A percentile compares a stretch with the other conserved stretches of the same genome.
Evolutionary conservation across 2,888 invertebrate genomes (phyloP).

Genomic region (Erannis defoliaria): DNA sequence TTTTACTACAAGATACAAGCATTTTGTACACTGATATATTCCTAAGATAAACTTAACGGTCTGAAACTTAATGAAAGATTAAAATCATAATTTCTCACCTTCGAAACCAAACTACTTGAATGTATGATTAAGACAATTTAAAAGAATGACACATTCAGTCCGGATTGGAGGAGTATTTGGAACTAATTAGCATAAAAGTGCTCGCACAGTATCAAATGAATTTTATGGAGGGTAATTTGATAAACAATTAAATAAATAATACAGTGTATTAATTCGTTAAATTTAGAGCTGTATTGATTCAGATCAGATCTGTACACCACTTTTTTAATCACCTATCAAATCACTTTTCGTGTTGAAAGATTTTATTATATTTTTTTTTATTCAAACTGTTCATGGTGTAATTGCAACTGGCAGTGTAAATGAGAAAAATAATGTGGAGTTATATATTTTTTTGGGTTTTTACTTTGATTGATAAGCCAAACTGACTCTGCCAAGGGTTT

Average conservation of each 20-base stretch:
- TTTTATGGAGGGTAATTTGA: slow-evolving; percentile 7
- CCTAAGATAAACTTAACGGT: background rate
- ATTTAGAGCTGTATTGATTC: background rate
- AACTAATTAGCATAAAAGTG: slow-evolving; percentile 27
- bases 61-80: slow-evolving; percentile 4
- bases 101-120: slow-evolving; percentile 11
- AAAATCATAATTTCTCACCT: slow-evolving; percentile 18
- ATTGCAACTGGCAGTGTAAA: background rate
- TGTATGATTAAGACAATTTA: slow-evolving; percentile 50
- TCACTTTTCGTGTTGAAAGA: background rate
- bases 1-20: background rate
- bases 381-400: background rate
- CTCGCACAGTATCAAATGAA: slow-evolving; percentile 26
- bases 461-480: no score
- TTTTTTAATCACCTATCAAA: no score
- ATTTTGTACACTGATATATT: background rate
- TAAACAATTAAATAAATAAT: slow-evolving; percentile 1
- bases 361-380: slow-evolving; percentile 3
- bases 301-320: background rate
- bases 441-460: background rate
- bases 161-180: slow-evolving; percentile 33
- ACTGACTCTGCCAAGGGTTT: no score
- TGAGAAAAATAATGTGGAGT: background rate
- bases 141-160: slow-evolving; percentile 50
- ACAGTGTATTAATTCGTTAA: slow-evolving; percentile 2